Evolutionary conservation across 2,888 invertebrate genomes (phyloP).

Genomic region (Ypsolopha sequella): DNA sequence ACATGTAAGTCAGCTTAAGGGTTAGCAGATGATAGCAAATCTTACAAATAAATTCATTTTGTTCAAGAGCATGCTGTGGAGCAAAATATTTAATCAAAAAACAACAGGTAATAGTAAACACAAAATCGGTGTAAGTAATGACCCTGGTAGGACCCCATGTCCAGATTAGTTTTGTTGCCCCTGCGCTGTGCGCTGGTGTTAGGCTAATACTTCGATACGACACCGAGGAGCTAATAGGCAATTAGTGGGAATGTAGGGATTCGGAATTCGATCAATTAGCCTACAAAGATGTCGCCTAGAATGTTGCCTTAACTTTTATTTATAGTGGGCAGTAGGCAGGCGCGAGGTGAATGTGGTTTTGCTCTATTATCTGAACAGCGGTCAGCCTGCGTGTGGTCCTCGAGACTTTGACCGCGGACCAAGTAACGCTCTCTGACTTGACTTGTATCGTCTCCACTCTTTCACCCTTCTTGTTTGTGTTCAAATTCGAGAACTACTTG

Average conservation of each 20-base stretch:
- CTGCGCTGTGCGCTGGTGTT: too few species aligned
- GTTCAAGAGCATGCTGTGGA: too few species aligned
- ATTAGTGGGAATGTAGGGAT: neutral
- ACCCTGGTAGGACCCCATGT: too few species aligned
- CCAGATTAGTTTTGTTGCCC: too few species aligned
- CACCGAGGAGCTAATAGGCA: neutral
- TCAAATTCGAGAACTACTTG: neutral
- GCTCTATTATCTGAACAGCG: neutral
- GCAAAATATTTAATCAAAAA: too few species aligned
- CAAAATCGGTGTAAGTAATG: too few species aligned
- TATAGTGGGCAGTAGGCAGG: neutral
- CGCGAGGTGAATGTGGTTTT: neutral
- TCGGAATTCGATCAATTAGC: too few species aligned
- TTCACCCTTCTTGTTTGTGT: neutral
- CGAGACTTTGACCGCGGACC: neutral
- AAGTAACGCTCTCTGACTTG: neutral
- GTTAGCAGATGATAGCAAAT: too few species aligned
- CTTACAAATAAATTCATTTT: too few species aligned
- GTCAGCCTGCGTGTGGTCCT: neutral
- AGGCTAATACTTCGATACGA: neutral
- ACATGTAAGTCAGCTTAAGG: too few species aligned
- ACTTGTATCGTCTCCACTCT: neutral
- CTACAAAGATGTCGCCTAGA: neutral
- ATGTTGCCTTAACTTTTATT: neutral
- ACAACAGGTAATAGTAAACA: too few species aligned